Base-by-base conservation (phyloP, 2,888 invertebrate genomes). In the Drosophila helvetica region DNA sequence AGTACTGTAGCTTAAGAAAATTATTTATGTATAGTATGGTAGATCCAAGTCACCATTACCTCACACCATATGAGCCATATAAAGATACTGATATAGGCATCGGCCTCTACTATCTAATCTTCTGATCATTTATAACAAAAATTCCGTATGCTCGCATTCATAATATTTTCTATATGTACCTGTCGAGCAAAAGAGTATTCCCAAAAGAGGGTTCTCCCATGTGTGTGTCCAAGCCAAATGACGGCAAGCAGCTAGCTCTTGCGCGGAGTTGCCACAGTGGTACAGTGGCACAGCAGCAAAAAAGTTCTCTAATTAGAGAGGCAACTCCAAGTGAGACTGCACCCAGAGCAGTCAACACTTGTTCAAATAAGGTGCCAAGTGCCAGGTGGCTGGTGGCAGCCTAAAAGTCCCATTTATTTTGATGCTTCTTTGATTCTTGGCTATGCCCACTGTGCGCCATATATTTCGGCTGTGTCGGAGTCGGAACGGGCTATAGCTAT, bases 401-500 rank as follows among this genome's bases (percentile, higher is more conserved):
- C 25, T 1, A 27, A 27, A 27, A 27, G 27, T 27, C 75, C 42
- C 25, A 47, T 65, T 52, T 66, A 42, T 48, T 58, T 30, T 19
- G 17, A 12, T 47, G 30, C 58, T 52, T 53, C 27, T 12, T 19
- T 47, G 15, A 48, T 53, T 38, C 18, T 22, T 42, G 15, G 54
- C 15, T 52, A 55, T 47, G 50, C 60, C 65, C 87, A 82, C 65
- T 77, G 85, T 82, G 77, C 77, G 38, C 75, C 82, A 79, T 85
- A 79, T 87, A 85, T 82, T 65, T 72, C 51, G 75, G 74, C 69
- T 51, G 42, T 59, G 30, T 17, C 67, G 30, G 17, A 22, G 22
- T 17, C 67, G 30, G 15, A 22, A 42, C 27, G 43, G 53, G 53
- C 65, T 55, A 66, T 61, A 57, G 47, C 8, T 27, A 7, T 27